phyloP scores from a whole-genome alignment of 2,797 vertebrate genomes.

The Schizopygopsis pylzovi region DNA sequence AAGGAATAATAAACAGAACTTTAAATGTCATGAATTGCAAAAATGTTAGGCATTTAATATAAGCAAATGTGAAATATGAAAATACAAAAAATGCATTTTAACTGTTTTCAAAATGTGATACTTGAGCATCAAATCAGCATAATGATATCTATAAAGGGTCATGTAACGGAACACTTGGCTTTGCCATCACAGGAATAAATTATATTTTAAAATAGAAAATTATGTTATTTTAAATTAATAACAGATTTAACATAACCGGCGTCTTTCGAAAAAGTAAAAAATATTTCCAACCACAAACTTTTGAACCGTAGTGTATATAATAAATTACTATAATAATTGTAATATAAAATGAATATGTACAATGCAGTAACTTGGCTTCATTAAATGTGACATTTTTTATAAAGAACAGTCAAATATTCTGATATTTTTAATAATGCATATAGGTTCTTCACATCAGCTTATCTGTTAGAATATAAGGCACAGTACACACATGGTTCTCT shows the following conservation, averaged over 20 bases:
- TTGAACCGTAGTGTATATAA: neutral
- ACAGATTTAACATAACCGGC: too few species aligned
- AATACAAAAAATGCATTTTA: neutral
- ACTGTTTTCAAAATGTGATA: neutral
- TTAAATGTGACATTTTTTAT: neutral
- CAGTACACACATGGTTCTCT: neutral
- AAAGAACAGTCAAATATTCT: neutral
- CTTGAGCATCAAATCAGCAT: neutral
- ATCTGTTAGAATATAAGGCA: neutral
- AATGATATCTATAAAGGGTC: neutral
- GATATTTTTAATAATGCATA: neutral
- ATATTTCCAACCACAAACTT: neutral
- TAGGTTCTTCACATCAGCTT: neutral
- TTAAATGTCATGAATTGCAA: neutral
- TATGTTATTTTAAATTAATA: neutral
- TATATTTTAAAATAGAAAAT: neutral
- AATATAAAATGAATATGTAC: neutral
- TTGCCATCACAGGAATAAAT: neutral
- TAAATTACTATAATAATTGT: neutral
- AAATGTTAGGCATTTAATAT: neutral
- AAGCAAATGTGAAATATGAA: neutral
- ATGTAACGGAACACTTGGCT: neutral
- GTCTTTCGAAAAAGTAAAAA: neutral
- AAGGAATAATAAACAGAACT: neutral
- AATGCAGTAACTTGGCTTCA: neutral